phyloP scores from a whole-genome alignment of 2,113 vertebrate genomes.

The Trematomus loennbergii region DNA sequence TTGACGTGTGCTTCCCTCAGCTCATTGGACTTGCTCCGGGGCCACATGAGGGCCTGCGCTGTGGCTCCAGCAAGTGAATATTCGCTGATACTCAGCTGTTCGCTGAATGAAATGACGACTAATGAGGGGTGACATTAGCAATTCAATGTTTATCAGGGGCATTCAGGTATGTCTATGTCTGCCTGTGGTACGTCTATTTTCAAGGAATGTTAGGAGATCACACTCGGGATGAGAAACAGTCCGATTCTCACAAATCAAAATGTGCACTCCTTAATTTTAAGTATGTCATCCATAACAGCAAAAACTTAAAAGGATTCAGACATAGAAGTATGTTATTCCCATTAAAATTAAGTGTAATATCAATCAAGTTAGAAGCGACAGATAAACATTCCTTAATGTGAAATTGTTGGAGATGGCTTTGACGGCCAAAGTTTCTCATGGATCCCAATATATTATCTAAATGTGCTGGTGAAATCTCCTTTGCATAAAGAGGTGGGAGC shows the following conservation, averaged over 20 bases:
- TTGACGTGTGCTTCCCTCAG: constrained; percentile 69
- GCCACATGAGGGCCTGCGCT: constrained; percentile 10
- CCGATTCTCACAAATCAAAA: constrained; percentile 26
- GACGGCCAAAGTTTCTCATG: constrained; percentile 43
- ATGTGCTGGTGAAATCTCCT: constrained; percentile 70
- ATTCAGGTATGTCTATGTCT: constrained; percentile 15
- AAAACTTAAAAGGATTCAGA: constrained; percentile 5
- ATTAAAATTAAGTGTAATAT: constrained; percentile 18
- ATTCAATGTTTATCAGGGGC: constrained; percentile 52
- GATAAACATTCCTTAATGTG: constrained; percentile 49
- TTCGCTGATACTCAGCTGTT: constrained; percentile 54
- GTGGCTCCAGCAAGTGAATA: constrained; percentile 52
- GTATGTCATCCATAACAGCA: neutral
- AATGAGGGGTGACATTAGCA: constrained; percentile 69
- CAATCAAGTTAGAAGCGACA: constrained; percentile 42
- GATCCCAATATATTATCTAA: constrained; percentile 65
- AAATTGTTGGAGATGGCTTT: constrained; percentile 43
- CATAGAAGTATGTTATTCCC: constrained; percentile 12
- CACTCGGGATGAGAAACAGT: constrained; percentile 41
- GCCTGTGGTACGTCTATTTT: constrained; percentile 26
- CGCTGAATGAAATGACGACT: constrained; percentile 54
- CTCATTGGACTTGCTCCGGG: constrained; percentile 56
- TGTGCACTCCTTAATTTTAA: constrained; percentile 23
- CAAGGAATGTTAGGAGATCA: constrained; percentile 22
- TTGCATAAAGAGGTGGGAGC: constrained; percentile 58